Evolutionary conservation across 2,888 invertebrate genomes (phyloP).

Genomic region (Nephrocerus scutellatus): DNA sequence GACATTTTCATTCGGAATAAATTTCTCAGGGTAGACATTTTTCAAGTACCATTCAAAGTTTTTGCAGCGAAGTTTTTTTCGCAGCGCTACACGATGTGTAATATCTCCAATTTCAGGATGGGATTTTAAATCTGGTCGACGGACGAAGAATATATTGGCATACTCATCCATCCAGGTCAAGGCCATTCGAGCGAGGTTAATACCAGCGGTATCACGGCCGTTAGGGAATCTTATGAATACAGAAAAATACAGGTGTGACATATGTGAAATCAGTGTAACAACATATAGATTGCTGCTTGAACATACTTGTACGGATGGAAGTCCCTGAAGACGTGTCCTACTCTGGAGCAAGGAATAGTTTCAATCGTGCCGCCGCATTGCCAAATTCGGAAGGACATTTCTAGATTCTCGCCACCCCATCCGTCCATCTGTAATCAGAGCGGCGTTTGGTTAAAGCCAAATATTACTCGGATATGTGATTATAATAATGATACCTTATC

Average conservation of each 20-base stretch:
- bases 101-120: conserved; percentile 64
- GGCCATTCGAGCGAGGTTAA: conserved; percentile 84
- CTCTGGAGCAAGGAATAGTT: conserved; percentile 83
- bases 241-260: neutral
- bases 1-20: conserved; percentile 72
- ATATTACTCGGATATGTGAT: neutral
- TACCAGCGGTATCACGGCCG: conserved; percentile 77
- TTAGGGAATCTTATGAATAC: conserved; percentile 56
- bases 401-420: conserved; percentile 92
- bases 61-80: conserved; percentile 73
- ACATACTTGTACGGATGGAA: conserved; percentile 75
- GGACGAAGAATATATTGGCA: conserved; percentile 76
- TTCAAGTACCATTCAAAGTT: conserved; percentile 82
- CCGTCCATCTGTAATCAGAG: conserved; percentile 65
- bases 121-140: conserved; percentile 64
- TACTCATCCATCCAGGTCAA: conserved; percentile 96
- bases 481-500: conserved; percentile 48
- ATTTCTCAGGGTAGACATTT: conserved; percentile 77
- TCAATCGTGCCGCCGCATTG: conserved; percentile 77
- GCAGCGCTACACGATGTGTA: conserved; percentile 62
- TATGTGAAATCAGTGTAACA: neutral
- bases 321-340: conserved; percentile 83
- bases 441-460: neutral
- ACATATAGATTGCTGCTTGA: neutral
- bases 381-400: conserved; percentile 87